Evolutionary conservation across 2,888 invertebrate species (phyloP).

Genomic region (Erpobdella octoculata): DNA sequence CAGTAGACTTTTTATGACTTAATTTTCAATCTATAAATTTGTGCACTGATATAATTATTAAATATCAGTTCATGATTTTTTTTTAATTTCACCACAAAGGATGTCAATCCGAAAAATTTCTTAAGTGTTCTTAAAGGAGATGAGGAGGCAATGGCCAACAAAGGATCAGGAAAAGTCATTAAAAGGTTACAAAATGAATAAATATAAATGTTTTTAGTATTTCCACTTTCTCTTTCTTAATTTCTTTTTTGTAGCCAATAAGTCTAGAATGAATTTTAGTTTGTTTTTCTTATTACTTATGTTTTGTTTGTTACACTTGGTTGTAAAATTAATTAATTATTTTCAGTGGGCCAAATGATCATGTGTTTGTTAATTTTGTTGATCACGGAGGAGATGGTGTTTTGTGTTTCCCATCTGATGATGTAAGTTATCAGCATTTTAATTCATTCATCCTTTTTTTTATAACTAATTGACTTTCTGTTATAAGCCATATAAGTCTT

Average conservation of each 20-base stretch:
- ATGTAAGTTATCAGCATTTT: not conserved
- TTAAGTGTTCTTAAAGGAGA: slow-evolving; percentile 58
- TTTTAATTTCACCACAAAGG: slow-evolving; percentile 43
- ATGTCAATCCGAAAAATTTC: slow-evolving; percentile 58
- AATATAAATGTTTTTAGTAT: not conserved
- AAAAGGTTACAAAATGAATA: slow-evolving; percentile 42
- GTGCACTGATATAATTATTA: too few relatives aligned
- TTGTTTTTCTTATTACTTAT: too few relatives aligned
- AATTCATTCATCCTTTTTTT: not conserved
- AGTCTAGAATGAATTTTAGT: too few relatives aligned
- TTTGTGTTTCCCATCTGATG: slow-evolving; percentile 54
- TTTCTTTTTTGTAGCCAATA: too few relatives aligned
- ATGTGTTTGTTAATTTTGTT: slow-evolving; percentile 60
- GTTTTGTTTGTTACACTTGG: too few relatives aligned
- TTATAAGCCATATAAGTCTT: not conserved
- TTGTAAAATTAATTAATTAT: too few relatives aligned
- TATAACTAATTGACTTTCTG: not conserved
- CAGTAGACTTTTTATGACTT: slow-evolving; percentile 35
- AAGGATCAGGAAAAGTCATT: slow-evolving; percentile 55
- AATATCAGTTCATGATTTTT: not conserved
- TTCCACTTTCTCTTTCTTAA: not conserved
- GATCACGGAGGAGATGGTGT: slow-evolving; percentile 61
- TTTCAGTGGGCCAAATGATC: slow-evolving; percentile 56
- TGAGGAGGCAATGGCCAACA: slow-evolving; percentile 50
- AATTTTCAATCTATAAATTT: not conserved